phyloP scores from a whole-genome alignment of 2,797 vertebrate species.

The Zalophus californianus region DNA sequence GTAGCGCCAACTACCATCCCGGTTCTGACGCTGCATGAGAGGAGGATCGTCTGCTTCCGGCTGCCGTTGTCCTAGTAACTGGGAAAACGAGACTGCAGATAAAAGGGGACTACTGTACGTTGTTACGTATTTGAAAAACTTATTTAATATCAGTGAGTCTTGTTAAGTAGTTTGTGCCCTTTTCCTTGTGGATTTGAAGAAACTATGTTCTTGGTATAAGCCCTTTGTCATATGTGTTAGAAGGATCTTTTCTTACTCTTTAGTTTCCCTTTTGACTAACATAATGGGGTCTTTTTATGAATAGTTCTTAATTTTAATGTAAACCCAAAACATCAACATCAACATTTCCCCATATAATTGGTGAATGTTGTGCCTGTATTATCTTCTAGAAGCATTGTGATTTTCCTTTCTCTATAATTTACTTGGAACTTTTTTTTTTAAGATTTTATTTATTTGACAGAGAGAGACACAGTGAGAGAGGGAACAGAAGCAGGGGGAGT shows the following conservation, averaged over 20 bases:
- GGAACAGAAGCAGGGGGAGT: too few species aligned
- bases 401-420: neutral
- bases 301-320: neutral
- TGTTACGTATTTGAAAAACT: neutral
- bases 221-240: neutral
- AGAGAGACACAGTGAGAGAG: too few species aligned
- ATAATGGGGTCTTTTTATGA: neutral
- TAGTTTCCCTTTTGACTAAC: neutral
- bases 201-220: neutral
- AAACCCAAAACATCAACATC: neutral
- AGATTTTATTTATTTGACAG: too few species aligned
- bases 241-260: neutral
- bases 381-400: neutral
- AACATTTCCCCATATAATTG: neutral
- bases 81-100: neutral
- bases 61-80: neutral
- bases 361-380: neutral
- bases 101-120: neutral
- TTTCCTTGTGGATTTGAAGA: neutral
- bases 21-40: neutral
- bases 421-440: neutral
- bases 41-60: neutral
- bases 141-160: neutral
- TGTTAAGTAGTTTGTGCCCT: neutral
- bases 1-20: neutral